Evolutionary conservation across 2,888 invertebrate species (phyloP), one percentile per base, ranked within the genome.

Genomic region (Sycophila texana): DNA sequence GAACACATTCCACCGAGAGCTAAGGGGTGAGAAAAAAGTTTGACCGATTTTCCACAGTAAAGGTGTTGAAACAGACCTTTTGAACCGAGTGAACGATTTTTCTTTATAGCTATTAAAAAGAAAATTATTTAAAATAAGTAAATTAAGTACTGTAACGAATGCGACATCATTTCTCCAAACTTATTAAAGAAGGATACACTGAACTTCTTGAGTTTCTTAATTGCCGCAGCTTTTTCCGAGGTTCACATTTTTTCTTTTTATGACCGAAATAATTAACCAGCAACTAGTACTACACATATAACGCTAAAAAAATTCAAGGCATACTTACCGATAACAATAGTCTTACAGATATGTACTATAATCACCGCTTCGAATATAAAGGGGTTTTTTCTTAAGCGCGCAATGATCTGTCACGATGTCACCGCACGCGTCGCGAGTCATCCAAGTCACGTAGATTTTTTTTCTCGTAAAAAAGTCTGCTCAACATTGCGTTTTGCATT

Each of bases 1-100:
- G 81, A 68, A 84, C 79, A 85, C 85, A 85, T 85, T 85, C 85
- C 85, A 84, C 78, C 81, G 75, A 81, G 79, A 75, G 66, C 4
- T 61, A 75, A 67, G 65, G 49, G 68, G 67, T 74, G 70, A 79
- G 55, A 79, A 53, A 66, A 61, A 80, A 51, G 49, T 74, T 80
- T 53, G 61, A 65, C 53, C 39, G 39, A 75, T 71, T 71, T 68
- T 73, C 57, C 51, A 66, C 30, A 76, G 58, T 51, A n/a, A 30
- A 26, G 61, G 61, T 63, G 53, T 58, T 26, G 51, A 66, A 70
- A 57, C 73, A 67, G 61, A 67, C 22, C 63, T 18, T 76, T 70
- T 63, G 61, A 20, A 70, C 71, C n/a, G 47, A 72, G 53, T 57
- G 60, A 26, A 72, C 58, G 39, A 10, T 53, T 53, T 26, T 74